Conservation (phyloP, 2,888 invertebrate species). For the Philopedon plagiatum region DNA sequence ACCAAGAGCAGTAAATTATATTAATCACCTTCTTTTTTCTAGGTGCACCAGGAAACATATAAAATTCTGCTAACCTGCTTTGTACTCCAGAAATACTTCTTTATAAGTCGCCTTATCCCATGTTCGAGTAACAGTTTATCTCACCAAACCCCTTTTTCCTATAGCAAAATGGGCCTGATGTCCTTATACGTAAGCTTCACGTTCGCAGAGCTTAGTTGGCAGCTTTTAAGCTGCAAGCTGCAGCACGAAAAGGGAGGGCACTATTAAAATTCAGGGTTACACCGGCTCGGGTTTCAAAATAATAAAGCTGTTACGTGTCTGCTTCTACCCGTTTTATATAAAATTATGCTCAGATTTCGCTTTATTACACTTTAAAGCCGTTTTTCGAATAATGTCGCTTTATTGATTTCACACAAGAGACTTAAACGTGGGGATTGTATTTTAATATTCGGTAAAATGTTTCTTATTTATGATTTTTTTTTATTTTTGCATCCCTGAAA, state of each 20-base stretch:
- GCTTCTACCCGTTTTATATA: slow-evolving; percentile 18
- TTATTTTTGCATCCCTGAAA: too few species aligned
- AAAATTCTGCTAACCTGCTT: not conserved
- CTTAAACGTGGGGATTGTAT: not conserved
- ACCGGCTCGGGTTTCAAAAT: slow-evolving; percentile 22
- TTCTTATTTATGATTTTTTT: too few species aligned
- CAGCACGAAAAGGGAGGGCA: slow-evolving; percentile 28
- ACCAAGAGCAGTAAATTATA: too few species aligned
- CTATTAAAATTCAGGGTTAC: slow-evolving; percentile 37
- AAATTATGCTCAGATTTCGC: slow-evolving; percentile 18
- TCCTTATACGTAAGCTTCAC: slow-evolving; percentile 15
- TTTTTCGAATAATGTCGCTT: slow-evolving; percentile 2
- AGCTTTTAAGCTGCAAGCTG: slow-evolving; percentile 30
- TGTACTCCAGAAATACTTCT: not conserved
- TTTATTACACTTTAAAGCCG: slow-evolving; percentile 9
- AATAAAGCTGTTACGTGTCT: slow-evolving; percentile 33
- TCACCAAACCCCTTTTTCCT: slow-evolving; percentile 15
- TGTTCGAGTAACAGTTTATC: slow-evolving; percentile 22
- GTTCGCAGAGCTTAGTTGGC: slow-evolving; percentile 20
- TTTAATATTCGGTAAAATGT: too few species aligned
- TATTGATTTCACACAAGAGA: not conserved
- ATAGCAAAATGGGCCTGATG: slow-evolving; percentile 14
- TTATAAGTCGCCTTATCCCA: slow-evolving; percentile 3
- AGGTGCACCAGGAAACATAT: too few species aligned
- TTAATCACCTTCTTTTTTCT: too few species aligned